Conservation (phyloP, 2,797 vertebrate species). For the Vespertilio murinus region DNA sequence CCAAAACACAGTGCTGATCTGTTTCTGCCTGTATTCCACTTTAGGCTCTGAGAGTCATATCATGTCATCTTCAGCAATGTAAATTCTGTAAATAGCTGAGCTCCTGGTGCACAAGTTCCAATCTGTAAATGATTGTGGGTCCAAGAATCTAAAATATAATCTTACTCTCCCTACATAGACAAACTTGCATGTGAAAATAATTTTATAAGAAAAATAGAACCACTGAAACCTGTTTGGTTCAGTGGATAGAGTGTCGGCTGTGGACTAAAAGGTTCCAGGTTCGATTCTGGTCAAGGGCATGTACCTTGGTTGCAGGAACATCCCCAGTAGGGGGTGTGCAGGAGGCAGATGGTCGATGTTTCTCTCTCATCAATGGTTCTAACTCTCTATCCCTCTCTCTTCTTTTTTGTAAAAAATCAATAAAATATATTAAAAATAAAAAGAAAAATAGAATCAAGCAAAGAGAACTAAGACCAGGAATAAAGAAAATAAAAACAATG, state of each 20-base stretch:
- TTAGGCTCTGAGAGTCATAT: background rate
- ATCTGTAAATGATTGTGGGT: background rate
- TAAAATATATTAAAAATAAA: no score
- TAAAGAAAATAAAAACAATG: background rate
- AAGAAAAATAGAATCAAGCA: slow-evolving; percentile 13
- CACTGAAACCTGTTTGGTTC: background rate
- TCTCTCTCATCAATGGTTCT: no score
- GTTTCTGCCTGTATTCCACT: background rate
- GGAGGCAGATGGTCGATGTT: no score
- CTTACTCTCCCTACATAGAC: background rate
- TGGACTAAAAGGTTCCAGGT: no score
- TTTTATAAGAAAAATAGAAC: background rate
- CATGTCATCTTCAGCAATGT: background rate
- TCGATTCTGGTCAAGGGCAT: no score
- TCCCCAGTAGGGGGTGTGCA: no score
- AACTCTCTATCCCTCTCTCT: no score
- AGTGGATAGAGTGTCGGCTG: no score
- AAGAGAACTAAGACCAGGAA: background rate
- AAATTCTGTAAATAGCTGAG: background rate
- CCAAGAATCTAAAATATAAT: background rate
- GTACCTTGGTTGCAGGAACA: no score
- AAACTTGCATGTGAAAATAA: background rate
- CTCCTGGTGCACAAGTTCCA: background rate
- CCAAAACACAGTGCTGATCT: background rate
- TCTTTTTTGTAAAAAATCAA: no score